A percentile compares a stretch with the other conserved stretches of the same genome.
These are phyloP conservation scores for Parasteatoda tepidariorum DNA, from an alignment of 1,140 invertebrate species.

Conservation along the genomic window DNA sequence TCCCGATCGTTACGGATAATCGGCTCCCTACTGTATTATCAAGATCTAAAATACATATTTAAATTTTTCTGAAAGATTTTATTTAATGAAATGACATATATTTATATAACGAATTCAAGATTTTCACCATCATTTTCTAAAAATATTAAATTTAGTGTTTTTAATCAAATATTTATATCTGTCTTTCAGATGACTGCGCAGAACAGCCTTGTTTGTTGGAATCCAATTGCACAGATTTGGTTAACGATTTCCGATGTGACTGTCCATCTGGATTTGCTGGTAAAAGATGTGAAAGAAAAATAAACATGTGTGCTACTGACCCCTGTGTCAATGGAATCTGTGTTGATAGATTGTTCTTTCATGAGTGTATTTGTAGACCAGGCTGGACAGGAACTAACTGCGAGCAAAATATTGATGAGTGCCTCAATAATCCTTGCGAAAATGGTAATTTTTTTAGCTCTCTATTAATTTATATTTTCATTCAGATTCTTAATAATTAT, in stretches of 20 bases:
- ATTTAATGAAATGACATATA: too few species aligned
- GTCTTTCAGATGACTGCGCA: conserved; percentile 85
- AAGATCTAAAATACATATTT: too few species aligned
- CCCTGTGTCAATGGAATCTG: conserved; percentile 94
- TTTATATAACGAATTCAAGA: too few species aligned
- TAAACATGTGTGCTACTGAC: conserved; percentile 88
- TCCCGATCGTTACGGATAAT: too few species aligned
- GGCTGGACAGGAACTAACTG: conserved; percentile 88
- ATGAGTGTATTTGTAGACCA: conserved; percentile 89
- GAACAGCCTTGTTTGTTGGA: conserved; percentile 92
- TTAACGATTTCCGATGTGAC: conserved; percentile 90
- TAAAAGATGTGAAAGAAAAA: conserved; percentile 95
- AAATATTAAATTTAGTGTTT: too few species aligned
- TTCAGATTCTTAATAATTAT: too few species aligned
- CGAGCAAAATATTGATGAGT: conserved; percentile 93
- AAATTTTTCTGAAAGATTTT: too few species aligned
- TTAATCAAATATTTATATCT: neutral
- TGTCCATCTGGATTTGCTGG: conserved; percentile 96
- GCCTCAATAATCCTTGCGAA: conserved; percentile 83
- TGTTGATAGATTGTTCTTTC: conserved; percentile 87
- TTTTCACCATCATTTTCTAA: too few species aligned
- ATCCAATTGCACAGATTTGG: conserved; percentile 92
- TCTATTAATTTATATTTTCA: too few species aligned
- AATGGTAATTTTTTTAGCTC: conserved; percentile 75
- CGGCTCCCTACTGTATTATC: too few species aligned